Evolutionary conservation across 2,888 invertebrate species (phyloP), one percentile per base, ranked within the genome.

Genomic region (Myopa tessellatipennis): DNA sequence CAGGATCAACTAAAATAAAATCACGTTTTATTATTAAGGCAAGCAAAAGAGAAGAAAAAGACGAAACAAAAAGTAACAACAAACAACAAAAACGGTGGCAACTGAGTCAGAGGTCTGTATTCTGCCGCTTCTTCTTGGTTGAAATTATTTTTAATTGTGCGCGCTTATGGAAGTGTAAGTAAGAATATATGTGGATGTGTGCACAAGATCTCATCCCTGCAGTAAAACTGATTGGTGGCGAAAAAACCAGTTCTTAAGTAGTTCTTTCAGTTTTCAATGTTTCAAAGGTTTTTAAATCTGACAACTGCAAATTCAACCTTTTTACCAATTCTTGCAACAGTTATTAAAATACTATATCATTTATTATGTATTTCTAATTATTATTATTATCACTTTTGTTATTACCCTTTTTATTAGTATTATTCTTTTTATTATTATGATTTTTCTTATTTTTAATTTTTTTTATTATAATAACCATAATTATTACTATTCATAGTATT

Each of bases 121-220:
- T 67, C 67, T 16, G 36, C 36, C 55, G 70, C 34, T 45, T 12
- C 26, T 40, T 65, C 36, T 55, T 36, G 55, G n/a, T 16, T 50
- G 70, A 34, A 7, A 73, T 73, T 73, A 63, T 73, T 73, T 73
- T 73, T 73, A 73, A 73, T 45, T 61, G 45, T 40, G 26, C 40
- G 26, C 63, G 73, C 61, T 45, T 45, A 38, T 69, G 45, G 8
- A 12, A 52, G 36, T 70, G 34, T 70, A 18, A 67, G 4, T n/a
- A 40, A 16, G 36, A 7, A 40, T n/a, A 18, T 40, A 5, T 67
- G 4, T 70, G 45, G 18, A 52, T 45, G 70, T 70, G 14, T 70
- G 36, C 40, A n/a, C 40, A 67, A 67, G 34, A 40, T 40, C 16
- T 67, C 40, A 36, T 40, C 40, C 40, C 67, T 55, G 38, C 55